A percentile compares a stretch with the other conserved stretches of the same genome.
These are phyloP conservation scores for Tapera naevia DNA, from an alignment of 2,797 vertebrate genomes.

Conservation along the genomic window DNA sequence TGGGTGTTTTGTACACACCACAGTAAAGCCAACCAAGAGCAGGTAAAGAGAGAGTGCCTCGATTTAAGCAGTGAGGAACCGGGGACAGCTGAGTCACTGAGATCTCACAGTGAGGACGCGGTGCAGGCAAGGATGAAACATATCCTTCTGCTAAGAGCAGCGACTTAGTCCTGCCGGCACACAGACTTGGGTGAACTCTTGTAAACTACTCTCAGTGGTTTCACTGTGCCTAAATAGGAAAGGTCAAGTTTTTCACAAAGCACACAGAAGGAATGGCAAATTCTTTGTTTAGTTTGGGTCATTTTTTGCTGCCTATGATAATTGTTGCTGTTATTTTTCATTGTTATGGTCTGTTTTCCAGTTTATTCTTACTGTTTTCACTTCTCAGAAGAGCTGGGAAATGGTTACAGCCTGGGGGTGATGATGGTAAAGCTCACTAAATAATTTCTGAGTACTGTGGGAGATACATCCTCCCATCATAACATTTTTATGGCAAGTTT, in stretches of 20 bases:
- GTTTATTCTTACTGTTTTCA: not conserved
- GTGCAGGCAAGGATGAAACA: not conserved
- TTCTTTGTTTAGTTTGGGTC: not conserved
- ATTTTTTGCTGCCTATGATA: not conserved
- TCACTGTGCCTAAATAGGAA: not conserved
- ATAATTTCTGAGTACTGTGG: slow-evolving; percentile 43
- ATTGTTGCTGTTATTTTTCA: not conserved
- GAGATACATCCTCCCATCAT: slow-evolving; percentile 54
- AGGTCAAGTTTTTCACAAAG: not conserved
- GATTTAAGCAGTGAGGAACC: accelerated
- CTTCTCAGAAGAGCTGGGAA: not conserved
- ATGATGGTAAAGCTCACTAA: not conserved
- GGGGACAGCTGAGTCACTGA: not conserved
- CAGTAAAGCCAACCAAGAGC: not conserved
- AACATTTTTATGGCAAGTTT: slow-evolving; percentile 69
- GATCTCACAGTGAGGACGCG: not conserved
- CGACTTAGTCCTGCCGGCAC: not conserved
- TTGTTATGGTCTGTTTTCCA: not conserved
- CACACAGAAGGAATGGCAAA: not conserved
- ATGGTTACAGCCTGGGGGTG: not conserved
- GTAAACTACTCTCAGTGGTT: not conserved
- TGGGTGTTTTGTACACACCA: accelerated
- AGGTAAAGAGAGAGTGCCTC: accelerated
- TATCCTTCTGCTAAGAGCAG: not conserved
- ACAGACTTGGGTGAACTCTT: not conserved